phyloP scores from a whole-genome alignment of 2,797 vertebrate genomes.

The Darevskia mixta region DNA sequence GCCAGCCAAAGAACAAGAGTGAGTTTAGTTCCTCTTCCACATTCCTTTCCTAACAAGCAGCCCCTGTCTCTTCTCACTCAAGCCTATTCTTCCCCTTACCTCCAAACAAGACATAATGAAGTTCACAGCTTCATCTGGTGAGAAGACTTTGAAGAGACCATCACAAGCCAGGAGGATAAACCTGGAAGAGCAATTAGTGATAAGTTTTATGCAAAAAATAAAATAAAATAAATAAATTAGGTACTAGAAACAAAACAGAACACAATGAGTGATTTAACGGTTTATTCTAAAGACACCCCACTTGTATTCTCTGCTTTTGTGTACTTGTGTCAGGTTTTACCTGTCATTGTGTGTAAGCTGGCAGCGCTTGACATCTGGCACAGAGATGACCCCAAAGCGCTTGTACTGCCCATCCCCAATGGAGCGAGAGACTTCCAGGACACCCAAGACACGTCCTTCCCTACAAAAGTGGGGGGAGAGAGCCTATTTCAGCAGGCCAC shows the following conservation, averaged over 20 bases:
- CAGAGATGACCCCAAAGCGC: slow-evolving; percentile 92
- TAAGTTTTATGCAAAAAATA: slow-evolving; percentile 4
- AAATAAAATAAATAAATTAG: neutral
- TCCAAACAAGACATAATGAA: slow-evolving; percentile 88
- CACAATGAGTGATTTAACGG: too few relatives aligned
- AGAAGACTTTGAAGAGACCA: slow-evolving; percentile 96
- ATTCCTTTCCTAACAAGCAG: neutral
- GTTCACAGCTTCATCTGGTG: slow-evolving; percentile 92
- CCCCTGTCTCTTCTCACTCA: neutral
- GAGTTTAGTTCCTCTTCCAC: neutral
- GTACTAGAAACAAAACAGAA: too few relatives aligned
- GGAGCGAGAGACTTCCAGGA: slow-evolving; percentile 95
- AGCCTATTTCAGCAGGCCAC: neutral
- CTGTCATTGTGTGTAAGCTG: slow-evolving; percentile 90
- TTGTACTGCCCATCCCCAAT: slow-evolving; percentile 98
- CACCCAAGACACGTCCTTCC: slow-evolving; percentile 92
- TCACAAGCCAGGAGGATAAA: slow-evolving; percentile 95
- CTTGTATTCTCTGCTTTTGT: rapidly evolving
- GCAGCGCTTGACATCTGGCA: slow-evolving; percentile 92
- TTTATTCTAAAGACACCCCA: neutral
- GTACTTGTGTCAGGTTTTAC: slow-evolving; percentile 65
- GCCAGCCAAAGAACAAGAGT: too few relatives aligned
- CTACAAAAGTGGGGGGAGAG: slow-evolving; percentile 69
- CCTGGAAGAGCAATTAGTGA: slow-evolving; percentile 72
- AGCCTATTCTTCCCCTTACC: slow-evolving; percentile 74